A percentile compares a stretch with the other conserved stretches of the same genome.
Evolutionary conservation across 2,113 vertebrate species (phyloP).

Genomic region (Telmatochromis sp.): DNA sequence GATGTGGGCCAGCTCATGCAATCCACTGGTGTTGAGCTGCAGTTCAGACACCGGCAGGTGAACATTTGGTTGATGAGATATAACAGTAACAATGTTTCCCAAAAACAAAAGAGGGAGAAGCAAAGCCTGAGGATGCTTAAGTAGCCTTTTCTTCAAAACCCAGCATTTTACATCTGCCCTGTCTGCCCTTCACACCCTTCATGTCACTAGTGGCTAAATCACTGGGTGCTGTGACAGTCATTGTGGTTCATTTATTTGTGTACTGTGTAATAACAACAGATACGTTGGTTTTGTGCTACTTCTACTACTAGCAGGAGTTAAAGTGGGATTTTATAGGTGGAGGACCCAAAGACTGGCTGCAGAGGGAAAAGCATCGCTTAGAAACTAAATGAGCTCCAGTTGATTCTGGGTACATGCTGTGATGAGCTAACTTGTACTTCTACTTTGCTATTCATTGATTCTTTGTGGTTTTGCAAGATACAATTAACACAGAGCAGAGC

Average conservation of each 20-base stretch:
- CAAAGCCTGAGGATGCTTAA: background rate
- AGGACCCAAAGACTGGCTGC: rapidly evolving
- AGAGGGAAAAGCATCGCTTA: background rate
- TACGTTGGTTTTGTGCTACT: background rate
- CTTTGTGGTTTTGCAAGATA: background rate
- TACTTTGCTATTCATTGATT: background rate
- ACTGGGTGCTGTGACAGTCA: background rate
- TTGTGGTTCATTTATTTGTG: background rate
- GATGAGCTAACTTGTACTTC: background rate
- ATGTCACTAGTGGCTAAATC: background rate
- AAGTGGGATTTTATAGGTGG: background rate
- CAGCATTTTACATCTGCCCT: background rate
- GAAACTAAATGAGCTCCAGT: background rate
- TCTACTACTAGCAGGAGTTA: background rate
- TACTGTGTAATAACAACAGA: background rate
- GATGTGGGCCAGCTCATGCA: background rate
- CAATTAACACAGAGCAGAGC: background rate
- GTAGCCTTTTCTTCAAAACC: background rate
- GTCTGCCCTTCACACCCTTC: background rate
- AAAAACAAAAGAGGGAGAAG: background rate
- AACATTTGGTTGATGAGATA: background rate
- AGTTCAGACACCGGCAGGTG: background rate
- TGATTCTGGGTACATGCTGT: background rate
- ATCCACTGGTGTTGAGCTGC: rapidly evolving
- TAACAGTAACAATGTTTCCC: background rate